These are phyloP conservation scores for Teleiodes luculella DNA, from an alignment of 2,888 invertebrate genomes.

Conservation along the genomic window DNA sequence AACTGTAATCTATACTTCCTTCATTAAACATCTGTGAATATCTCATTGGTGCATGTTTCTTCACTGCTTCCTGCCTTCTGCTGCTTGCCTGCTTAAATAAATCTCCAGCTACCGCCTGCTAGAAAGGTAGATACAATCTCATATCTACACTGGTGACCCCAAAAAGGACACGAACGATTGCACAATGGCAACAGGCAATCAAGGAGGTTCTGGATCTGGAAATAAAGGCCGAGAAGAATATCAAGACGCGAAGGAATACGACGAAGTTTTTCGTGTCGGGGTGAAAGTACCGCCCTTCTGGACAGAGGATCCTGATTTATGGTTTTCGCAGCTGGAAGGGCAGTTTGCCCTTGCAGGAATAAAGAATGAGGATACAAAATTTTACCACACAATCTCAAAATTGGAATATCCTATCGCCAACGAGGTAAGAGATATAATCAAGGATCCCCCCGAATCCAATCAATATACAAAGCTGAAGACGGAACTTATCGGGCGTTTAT, in stretches of 20 bases:
- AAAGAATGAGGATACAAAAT: no score
- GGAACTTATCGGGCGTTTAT: constrained; percentile 9
- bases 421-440: constrained; percentile 22
- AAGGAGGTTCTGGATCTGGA: no score
- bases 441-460: constrained; percentile 11
- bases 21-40: no score
- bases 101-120: no score
- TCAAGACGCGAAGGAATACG: no score
- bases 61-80: no score
- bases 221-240: no score
- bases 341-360: constrained; percentile 15
- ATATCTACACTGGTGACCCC: background rate
- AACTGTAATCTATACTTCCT: no score
- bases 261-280: constrained; percentile 9
- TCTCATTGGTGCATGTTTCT: no score
- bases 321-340: constrained; percentile 19
- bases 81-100: no score
- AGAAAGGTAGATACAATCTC: no score
- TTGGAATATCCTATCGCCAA: constrained; percentile 16
- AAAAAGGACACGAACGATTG: background rate
- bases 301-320: constrained; percentile 16
- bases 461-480: background rate
- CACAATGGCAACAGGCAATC: background rate
- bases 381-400: constrained; percentile 14
- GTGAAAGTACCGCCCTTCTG: constrained; percentile 17